These are phyloP conservation scores for Garra rufa DNA, from an alignment of 2,113 vertebrate species.

Conservation along the genomic window DNA sequence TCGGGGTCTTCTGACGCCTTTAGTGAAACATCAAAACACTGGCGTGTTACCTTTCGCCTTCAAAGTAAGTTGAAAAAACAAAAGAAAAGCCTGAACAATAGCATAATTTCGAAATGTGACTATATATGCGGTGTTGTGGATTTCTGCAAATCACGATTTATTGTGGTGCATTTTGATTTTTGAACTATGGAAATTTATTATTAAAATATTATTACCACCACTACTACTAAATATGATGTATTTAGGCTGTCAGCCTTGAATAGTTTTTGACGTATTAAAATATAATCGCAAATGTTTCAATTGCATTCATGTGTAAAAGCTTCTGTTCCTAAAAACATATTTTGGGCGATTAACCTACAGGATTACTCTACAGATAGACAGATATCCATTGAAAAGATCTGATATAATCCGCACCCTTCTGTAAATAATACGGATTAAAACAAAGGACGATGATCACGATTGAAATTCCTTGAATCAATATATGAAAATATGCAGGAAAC, in stretches of 20 bases:
- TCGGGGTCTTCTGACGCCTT: constrained; percentile 76
- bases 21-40: constrained; percentile 84
- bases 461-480: constrained; percentile 93
- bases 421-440: constrained; percentile 89
- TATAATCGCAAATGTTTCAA: constrained; percentile 47
- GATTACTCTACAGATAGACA: constrained; percentile 59
- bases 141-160: constrained; percentile 58
- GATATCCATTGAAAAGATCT: constrained; percentile 61
- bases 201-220: background rate
- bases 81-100: constrained; percentile 72
- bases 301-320: constrained; percentile 53
- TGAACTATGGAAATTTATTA: background rate
- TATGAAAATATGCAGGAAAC: constrained; percentile 84
- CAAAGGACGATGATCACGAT: constrained; percentile 82
- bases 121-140: constrained; percentile 65
- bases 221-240: background rate
- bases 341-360: constrained; percentile 57
- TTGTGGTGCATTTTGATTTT: constrained; percentile 28
- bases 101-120: constrained; percentile 60
- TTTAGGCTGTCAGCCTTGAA: background rate
- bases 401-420: constrained; percentile 72
- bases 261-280: constrained; percentile 41
- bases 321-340: constrained; percentile 57
- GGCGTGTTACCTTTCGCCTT: constrained; percentile 81
- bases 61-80: constrained; percentile 73